Evolutionary conservation across 2,797 vertebrate species (phyloP).

Genomic region (Syngnathus acus): DNA sequence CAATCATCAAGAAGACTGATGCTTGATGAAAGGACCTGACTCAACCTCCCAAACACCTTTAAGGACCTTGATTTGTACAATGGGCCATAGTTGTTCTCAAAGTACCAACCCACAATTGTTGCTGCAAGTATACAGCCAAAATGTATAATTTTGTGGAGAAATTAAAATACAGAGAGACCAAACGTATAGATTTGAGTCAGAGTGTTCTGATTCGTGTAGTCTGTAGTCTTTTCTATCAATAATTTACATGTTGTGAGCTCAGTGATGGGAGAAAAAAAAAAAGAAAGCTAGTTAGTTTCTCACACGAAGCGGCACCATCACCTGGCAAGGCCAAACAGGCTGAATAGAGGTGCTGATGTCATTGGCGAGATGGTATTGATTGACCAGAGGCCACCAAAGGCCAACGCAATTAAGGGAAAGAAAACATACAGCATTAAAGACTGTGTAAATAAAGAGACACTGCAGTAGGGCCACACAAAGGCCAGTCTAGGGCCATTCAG

Average conservation of each 20-base stretch:
- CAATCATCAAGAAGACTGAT: background rate
- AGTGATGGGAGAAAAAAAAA: background rate
- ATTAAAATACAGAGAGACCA: background rate
- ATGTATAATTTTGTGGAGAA: background rate
- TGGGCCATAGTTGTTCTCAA: background rate
- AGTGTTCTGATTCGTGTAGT: background rate
- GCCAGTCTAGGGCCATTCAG: constrained; percentile 68
- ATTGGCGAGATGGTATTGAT: constrained; percentile 64
- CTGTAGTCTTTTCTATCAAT: background rate
- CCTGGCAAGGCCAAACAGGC: constrained; percentile 45
- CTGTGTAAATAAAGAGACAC: constrained; percentile 74
- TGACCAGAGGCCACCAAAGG: constrained; percentile 65
- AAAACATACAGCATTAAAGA: constrained; percentile 74
- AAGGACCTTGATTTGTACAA: background rate
- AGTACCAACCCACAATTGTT: background rate
- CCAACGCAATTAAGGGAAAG: constrained; percentile 75
- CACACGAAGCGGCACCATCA: constrained; percentile 36
- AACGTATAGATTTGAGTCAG: background rate
- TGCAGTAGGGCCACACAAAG: constrained; percentile 62
- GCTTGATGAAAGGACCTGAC: background rate
- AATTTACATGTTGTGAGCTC: background rate
- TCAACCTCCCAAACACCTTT: background rate
- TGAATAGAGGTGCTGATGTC: constrained; percentile 66
- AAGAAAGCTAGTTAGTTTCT: constrained; percentile 7
- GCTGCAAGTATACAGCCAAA: background rate